Evolutionary conservation across 2,113 vertebrate species (phyloP).

Genomic region (Xiphophorus hellerii): DNA sequence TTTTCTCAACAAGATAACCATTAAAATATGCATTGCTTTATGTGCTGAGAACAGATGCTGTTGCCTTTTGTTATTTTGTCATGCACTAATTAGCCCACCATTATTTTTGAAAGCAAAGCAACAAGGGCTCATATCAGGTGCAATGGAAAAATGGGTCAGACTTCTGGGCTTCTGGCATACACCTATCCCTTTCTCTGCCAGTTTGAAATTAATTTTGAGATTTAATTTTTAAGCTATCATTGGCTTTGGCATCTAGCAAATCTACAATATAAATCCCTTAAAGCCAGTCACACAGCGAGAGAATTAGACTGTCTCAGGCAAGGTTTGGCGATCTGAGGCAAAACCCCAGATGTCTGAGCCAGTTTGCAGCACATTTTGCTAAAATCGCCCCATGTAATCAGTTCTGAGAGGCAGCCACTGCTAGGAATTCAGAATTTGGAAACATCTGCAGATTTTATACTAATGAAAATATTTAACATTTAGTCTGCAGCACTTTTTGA

Average conservation of each 20-base stretch:
- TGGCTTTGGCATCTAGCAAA: slow-evolving; percentile 27
- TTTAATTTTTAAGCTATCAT: slow-evolving; percentile 26
- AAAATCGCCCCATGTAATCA: slow-evolving; percentile 17
- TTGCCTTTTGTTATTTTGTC: slow-evolving; percentile 6
- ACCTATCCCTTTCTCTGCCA: slow-evolving; percentile 8
- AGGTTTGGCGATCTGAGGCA: slow-evolving; percentile 41
- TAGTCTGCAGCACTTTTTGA: slow-evolving; percentile 1
- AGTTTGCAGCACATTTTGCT: slow-evolving; percentile 14
- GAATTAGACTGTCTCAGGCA: slow-evolving; percentile 37
- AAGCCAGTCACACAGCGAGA: slow-evolving; percentile 24
- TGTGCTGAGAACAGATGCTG: background rate
- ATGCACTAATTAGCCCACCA: slow-evolving; percentile 5
- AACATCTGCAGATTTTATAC: slow-evolving; percentile 22
- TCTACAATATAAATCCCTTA: slow-evolving; percentile 30
- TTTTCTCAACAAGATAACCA: background rate
- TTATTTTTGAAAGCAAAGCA: background rate
- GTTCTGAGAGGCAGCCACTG: slow-evolving; percentile 11
- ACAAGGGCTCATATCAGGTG: slow-evolving; percentile 15
- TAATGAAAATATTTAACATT: background rate
- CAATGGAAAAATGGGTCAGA: slow-evolving; percentile 10
- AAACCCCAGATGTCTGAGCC: slow-evolving; percentile 26
- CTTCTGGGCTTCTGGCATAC: background rate
- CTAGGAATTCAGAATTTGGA: slow-evolving; percentile 5
- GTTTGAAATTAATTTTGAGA: slow-evolving; percentile 27
- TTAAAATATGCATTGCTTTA: background rate